Conservation (phyloP, 2,113 vertebrate species). For the Sinocyclocheilus anophthalmus region DNA sequence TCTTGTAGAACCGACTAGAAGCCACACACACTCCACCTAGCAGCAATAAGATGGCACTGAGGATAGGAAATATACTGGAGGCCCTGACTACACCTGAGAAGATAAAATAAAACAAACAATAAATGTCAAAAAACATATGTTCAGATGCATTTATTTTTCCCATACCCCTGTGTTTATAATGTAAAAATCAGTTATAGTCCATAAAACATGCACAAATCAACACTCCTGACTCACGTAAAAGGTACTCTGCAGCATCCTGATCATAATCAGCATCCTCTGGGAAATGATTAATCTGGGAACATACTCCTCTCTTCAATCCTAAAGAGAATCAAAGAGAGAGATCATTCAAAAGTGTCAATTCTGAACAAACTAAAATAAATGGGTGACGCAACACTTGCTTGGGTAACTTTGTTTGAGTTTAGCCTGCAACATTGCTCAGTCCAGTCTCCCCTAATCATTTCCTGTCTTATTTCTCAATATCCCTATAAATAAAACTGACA, state of each 20-base stretch:
- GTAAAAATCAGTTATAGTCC: background rate
- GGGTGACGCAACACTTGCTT: background rate
- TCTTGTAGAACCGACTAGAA: conserved; percentile 89
- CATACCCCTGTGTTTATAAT: background rate
- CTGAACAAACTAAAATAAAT: background rate
- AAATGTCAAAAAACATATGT: background rate
- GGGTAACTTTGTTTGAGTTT: background rate
- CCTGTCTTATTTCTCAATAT: background rate
- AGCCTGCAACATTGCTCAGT: background rate
- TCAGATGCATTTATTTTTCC: background rate
- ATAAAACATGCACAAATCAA: conserved; percentile 16
- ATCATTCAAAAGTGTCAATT: background rate
- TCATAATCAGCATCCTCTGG: conserved; percentile 93
- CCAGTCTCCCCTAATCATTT: background rate
- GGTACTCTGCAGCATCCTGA: conserved; percentile 91
- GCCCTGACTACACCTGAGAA: conserved; percentile 89
- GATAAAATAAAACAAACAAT: background rate
- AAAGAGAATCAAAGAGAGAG: background rate
- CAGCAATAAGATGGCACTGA: conserved; percentile 90
- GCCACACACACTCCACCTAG: conserved; percentile 91
- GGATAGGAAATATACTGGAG: conserved; percentile 95
- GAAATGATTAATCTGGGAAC: conserved; percentile 93
- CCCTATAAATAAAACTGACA: background rate
- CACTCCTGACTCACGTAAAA: conserved; percentile 80
- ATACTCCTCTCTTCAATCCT: conserved; percentile 79